These are phyloP conservation scores for Abrostola triplasia DNA, from an alignment of 2,888 invertebrate genomes.

Conservation along the genomic window DNA sequence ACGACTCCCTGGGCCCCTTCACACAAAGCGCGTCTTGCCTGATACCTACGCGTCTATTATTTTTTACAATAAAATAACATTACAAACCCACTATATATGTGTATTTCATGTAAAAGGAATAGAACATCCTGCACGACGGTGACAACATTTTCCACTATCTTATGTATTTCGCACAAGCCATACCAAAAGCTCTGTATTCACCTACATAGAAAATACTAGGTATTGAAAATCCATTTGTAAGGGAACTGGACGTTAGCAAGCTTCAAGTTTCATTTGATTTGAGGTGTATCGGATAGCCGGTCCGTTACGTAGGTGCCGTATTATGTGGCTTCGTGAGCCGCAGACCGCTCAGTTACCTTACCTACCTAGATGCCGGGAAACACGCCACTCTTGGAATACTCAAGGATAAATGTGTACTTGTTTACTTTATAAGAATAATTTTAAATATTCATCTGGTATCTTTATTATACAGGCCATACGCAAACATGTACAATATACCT, in stretches of 20 bases:
- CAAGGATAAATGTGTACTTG: constrained; percentile 22
- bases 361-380: constrained; percentile 51
- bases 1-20: constrained; percentile 64
- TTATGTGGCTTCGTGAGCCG: constrained; percentile 82
- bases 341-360: constrained; percentile 62
- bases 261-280: constrained; percentile 77
- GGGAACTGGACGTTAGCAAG: constrained; percentile 56
- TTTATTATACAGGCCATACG: too few relatives aligned
- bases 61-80: constrained; percentile 49
- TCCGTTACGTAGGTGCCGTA: constrained; percentile 68
- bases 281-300: constrained; percentile 78
- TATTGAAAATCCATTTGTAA: constrained; percentile 51
- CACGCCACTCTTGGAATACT: constrained; percentile 34
- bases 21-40: constrained; percentile 35
- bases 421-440: neutral
- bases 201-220: constrained; percentile 29
- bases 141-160: constrained; percentile 6
- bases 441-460: too few relatives aligned
- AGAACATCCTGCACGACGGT: neutral
- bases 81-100: constrained; percentile 9
- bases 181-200: constrained; percentile 12
- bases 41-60: constrained; percentile 48
- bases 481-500: too few relatives aligned
- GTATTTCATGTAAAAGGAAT: neutral
- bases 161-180: constrained; percentile 18